Percentiles rank a stretch among this genome's conserved stretches.
phyloP scores from a whole-genome alignment of 2,888 invertebrate species.

The Dugesia japonica region DNA sequence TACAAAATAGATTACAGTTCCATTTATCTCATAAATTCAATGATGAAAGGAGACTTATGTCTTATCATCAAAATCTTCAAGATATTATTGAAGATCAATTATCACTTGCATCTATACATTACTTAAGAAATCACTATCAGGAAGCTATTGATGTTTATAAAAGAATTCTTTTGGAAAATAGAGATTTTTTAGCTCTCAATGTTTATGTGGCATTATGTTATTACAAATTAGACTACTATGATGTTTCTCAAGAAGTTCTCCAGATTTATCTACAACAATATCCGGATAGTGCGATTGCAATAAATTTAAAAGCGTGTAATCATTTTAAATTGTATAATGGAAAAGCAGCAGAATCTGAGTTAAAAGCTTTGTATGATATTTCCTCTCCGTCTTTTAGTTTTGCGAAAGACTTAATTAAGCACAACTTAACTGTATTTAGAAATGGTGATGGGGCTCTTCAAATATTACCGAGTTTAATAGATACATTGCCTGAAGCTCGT shows the following conservation, averaged over 20 bases:
- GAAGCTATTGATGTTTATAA: conserved; percentile 97
- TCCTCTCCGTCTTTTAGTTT: conserved; percentile 57
- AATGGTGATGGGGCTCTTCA: conserved; percentile 83
- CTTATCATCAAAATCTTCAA: conserved; percentile 65
- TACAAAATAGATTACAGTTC: conserved; percentile 66
- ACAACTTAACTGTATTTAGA: conserved; percentile 77
- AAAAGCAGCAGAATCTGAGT: conserved; percentile 73
- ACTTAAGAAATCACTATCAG: conserved; percentile 82
- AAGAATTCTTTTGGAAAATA: conserved; percentile 71
- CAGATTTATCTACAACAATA: conserved; percentile 75
- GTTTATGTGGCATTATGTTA: conserved; percentile 92
- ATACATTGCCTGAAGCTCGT: conserved; percentile 85
- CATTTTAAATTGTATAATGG: conserved; percentile 75
- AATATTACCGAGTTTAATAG: conserved; percentile 72
- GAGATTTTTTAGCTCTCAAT: conserved; percentile 76
- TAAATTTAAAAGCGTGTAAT: conserved; percentile 75
- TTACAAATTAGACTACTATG: conserved; percentile 92
- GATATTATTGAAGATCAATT: conserved; percentile 83
- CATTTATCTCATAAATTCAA: conserved; percentile 80
- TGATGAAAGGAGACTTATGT: conserved; percentile 68
- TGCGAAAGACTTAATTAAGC: conserved; percentile 76
- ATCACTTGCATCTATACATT: conserved; percentile 83
- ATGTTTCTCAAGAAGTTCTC: conserved; percentile 63
- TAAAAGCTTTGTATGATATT: conserved; percentile 62
- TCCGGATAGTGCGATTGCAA: conserved; percentile 80